A percentile compares a stretch with the other conserved stretches of the same genome.
These are phyloP conservation scores for Zosterops japonicus DNA, from an alignment of 2,113 vertebrate genomes.

Conservation along the genomic window DNA sequence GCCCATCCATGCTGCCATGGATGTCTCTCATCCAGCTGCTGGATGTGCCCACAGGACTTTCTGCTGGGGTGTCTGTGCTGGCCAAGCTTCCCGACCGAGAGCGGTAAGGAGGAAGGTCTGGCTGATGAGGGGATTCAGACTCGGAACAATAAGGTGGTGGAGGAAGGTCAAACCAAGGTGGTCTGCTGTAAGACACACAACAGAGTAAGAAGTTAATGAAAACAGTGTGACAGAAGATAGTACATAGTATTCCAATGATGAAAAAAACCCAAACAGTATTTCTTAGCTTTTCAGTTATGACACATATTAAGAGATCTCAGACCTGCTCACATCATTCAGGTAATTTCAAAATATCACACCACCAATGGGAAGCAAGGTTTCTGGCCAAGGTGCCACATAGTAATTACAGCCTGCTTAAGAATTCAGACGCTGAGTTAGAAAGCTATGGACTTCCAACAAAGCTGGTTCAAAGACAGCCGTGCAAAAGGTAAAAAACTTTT, in stretches of 20 bases:
- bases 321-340: neutral
- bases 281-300: neutral
- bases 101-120: slow-evolving; percentile 87
- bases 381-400: neutral
- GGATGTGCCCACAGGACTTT: slow-evolving; percentile 12
- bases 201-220: neutral
- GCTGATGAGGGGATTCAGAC: slow-evolving; percentile 73
- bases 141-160: slow-evolving; percentile 91
- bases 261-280: neutral
- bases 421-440: accelerated
- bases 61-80: slow-evolving; percentile 59
- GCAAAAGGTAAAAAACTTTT: neutral
- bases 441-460: neutral
- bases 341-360: neutral
- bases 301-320: neutral
- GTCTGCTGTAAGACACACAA: slow-evolving; percentile 76
- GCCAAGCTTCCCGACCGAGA: slow-evolving; percentile 67
- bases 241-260: neutral
- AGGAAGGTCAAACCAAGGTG: slow-evolving; percentile 96
- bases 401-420: neutral
- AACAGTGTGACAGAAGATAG: neutral
- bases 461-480: neutral
- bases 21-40: neutral
- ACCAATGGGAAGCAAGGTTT: neutral
- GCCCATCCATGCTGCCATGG: neutral